phyloP scores from a whole-genome alignment of 1,140 invertebrate genomes.

The Tetramorium alpestre region DNA sequence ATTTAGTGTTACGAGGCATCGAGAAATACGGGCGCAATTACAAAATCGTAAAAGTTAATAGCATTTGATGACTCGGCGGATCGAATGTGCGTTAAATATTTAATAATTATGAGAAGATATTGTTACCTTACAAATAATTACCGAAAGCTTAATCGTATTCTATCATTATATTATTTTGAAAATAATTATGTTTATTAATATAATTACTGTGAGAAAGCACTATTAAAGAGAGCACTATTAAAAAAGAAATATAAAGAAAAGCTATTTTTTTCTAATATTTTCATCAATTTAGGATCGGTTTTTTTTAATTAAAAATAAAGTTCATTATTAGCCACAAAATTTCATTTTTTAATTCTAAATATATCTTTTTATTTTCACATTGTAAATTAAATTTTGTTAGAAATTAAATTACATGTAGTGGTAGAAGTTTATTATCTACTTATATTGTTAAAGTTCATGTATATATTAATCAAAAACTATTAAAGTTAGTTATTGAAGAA shows the following conservation, averaged over 20 bases:
- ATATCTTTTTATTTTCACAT: neutral
- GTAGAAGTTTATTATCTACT: neutral
- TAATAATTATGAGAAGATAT: neutral
- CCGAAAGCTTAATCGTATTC: neutral
- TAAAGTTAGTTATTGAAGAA: neutral
- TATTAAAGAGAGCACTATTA: neutral
- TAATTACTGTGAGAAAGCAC: neutral
- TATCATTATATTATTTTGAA: neutral
- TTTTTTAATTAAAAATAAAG: neutral
- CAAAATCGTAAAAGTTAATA: constrained; percentile 42
- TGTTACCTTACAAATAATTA: neutral
- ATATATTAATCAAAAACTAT: neutral
- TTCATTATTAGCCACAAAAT: neutral
- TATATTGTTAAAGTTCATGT: neutral
- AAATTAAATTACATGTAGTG: neutral
- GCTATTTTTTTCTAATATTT: neutral
- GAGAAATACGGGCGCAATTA: constrained; percentile 32
- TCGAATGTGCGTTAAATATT: neutral
- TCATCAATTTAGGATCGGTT: neutral
- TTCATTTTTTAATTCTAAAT: neutral
- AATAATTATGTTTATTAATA: neutral
- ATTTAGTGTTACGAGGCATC: constrained; percentile 37
- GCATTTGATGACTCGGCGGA: constrained; percentile 24
- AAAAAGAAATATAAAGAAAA: neutral
- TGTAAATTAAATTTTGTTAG: neutral